Evolutionary conservation across 1,140 invertebrate genomes (phyloP).

Genomic region (Aphelenchoides fujianensis): DNA sequence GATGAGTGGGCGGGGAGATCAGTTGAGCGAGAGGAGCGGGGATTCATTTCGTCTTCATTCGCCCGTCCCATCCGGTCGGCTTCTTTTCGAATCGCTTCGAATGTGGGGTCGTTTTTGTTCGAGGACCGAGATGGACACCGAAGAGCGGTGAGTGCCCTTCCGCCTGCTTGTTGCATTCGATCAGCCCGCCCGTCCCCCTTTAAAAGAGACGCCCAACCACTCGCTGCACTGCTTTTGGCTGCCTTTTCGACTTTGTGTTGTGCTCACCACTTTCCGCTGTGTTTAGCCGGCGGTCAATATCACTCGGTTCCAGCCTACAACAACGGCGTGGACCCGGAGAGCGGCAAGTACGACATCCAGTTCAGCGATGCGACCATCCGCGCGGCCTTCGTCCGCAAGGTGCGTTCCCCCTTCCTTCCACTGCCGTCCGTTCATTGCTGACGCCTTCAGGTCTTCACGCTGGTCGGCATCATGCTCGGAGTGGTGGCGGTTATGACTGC

Average conservation of each 20-base stretch:
- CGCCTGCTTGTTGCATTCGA: not conserved
- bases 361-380: constrained; percentile 55
- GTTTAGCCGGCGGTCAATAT: constrained; percentile 7
- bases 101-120: too few relatives aligned
- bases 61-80: too few relatives aligned
- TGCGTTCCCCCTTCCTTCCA: too few relatives aligned
- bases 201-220: not conserved
- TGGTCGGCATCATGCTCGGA: constrained; percentile 39
- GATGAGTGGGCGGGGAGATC: too few relatives aligned
- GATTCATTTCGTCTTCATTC: too few relatives aligned
- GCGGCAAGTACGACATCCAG: constrained; percentile 22
- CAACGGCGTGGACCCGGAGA: constrained; percentile 16
- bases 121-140: too few relatives aligned
- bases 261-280: too few relatives aligned
- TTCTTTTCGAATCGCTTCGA: too few relatives aligned
- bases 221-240: too few relatives aligned
- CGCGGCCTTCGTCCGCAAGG: constrained; percentile 57
- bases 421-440: too few relatives aligned
- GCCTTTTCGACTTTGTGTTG: not conserved
- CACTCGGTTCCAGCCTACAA: constrained; percentile 22
- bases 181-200: not conserved
- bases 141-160: not conserved
- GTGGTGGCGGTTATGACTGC: constrained; percentile 59
- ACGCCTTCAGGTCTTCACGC: not conserved
- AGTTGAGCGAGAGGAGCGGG: too few relatives aligned